Conservation (phyloP, 2,797 vertebrate species). For the Myiothlypis chrysogaster region DNA sequence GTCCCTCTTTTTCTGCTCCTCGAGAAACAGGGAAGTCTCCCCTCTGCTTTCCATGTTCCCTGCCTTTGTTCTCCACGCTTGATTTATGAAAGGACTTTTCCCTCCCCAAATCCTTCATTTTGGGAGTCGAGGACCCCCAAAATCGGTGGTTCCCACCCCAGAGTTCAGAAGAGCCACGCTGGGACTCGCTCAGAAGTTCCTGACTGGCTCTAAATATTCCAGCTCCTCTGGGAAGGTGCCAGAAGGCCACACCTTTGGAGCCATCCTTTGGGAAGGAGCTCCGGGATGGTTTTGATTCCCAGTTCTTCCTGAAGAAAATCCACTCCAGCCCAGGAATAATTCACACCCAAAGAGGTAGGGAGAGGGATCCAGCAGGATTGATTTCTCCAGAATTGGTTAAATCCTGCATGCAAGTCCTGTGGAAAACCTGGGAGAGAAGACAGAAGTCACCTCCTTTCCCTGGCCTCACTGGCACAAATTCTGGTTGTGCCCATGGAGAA, state of each 20-base stretch:
- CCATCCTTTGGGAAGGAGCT: background rate
- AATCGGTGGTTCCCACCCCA: background rate
- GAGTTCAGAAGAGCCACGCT: background rate
- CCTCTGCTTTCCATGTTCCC: conserved; percentile 16
- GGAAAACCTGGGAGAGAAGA: background rate
- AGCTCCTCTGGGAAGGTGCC: background rate
- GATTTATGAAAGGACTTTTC: conserved; percentile 47
- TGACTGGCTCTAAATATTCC: background rate
- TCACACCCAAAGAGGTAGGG: background rate
- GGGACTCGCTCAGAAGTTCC: background rate
- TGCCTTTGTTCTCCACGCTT: conserved; percentile 37
- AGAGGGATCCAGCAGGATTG: fast-evolving
- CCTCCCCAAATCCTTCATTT: background rate
- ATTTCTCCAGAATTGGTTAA: background rate
- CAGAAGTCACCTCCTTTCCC: background rate
- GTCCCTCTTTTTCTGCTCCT: background rate
- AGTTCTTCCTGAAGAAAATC: background rate
- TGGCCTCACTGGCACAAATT: fast-evolving
- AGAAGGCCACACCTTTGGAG: background rate
- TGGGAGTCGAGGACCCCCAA: background rate
- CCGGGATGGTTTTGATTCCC: background rate
- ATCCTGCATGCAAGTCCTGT: fast-evolving
- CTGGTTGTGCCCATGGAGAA: fast-evolving
- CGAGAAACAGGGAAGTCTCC: conserved; percentile 11
- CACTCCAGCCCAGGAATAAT: background rate